Conservation (phyloP, 2,113 vertebrate genomes). For the Pholis gunnellus region DNA sequence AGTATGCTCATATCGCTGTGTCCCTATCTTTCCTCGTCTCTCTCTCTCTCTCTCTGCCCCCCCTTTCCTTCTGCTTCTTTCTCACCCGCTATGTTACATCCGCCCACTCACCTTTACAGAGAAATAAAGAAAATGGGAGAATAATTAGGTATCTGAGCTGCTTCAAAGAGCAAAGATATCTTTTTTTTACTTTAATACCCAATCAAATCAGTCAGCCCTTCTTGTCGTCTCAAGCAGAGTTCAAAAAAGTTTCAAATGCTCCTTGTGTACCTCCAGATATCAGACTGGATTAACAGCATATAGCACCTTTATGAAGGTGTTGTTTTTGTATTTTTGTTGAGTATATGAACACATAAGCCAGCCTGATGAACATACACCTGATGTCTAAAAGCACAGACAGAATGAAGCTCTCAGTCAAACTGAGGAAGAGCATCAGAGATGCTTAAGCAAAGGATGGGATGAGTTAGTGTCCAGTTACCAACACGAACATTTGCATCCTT, state of each 20-base stretch:
- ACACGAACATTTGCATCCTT: background rate
- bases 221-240: background rate
- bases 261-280: background rate
- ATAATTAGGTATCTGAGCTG: slow-evolving; percentile 44
- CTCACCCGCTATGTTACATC: slow-evolving; percentile 60
- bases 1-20: slow-evolving; percentile 50
- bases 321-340: background rate
- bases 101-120: slow-evolving; percentile 71
- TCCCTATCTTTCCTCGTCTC: slow-evolving; percentile 18
- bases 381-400: background rate
- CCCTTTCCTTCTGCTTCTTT: slow-evolving; percentile 53
- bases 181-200: slow-evolving; percentile 5
- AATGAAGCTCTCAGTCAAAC: slow-evolving; percentile 1
- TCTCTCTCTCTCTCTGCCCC: slow-evolving; percentile 35
- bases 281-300: background rate
- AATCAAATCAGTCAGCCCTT: slow-evolving; percentile 17
- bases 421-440: slow-evolving; percentile 1
- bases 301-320: background rate
- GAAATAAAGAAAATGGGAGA: slow-evolving; percentile 52
- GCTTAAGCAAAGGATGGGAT: background rate
- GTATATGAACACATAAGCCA: background rate
- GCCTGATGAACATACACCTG: background rate
- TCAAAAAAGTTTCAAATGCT: slow-evolving; percentile 20
- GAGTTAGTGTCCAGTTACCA: background rate
- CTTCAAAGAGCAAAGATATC: slow-evolving; percentile 40